Evolutionary conservation across 30 jellyfish, hydroid and myxozoan species (phyloP), one percentile per base, ranked within the genome.

Genomic region (Rhopilema esculentum): DNA sequence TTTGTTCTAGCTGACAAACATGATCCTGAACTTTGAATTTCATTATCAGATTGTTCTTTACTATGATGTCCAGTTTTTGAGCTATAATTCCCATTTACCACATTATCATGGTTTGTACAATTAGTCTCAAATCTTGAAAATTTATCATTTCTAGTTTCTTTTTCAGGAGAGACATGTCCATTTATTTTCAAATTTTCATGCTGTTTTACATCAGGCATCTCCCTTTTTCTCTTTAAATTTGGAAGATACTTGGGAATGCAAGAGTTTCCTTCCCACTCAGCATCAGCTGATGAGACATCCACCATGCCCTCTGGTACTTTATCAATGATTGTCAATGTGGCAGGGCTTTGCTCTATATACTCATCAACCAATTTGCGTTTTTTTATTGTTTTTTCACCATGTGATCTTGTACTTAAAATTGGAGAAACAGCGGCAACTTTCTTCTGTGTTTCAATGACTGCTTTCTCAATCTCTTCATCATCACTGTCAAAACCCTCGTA

Each of bases 401-500:
- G 69, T n/a, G 61, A 22, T 28, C 19, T 71, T 4, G 49, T 27
- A 19, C 28, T 27, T 63, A 6, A 23, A 67, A 29, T 75, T 21
- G 26, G 49, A 31, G 72, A 22, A 33, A 49, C 49, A 18, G 88
- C 84, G 25, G 69, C 19, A 1, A 84, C 17, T 53, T 74, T 85
- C 23, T 74, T 66, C 27, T 82, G 91, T 28, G 85, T 66, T 88
- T 81, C 81, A 18, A 66, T 65, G 9, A 67, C 86, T 27, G 29
- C 71, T 27, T 81, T 81, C 7, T 75, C 77, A 16, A 69, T 57
- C 24, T 75, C 85, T 25, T 89, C 92, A 61, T 82, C 83, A 77
- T 82, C 87, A 67, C 66, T 65, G 17, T 63, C 89, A 87, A 79
- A 67, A 16, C 90, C 86, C 27, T 72, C 79, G 70, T 77, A 89